Evolutionary conservation across 2,888 invertebrate genomes (phyloP), one percentile per base, ranked within the genome.

Genomic region (Listrodromus nycthemerus): DNA sequence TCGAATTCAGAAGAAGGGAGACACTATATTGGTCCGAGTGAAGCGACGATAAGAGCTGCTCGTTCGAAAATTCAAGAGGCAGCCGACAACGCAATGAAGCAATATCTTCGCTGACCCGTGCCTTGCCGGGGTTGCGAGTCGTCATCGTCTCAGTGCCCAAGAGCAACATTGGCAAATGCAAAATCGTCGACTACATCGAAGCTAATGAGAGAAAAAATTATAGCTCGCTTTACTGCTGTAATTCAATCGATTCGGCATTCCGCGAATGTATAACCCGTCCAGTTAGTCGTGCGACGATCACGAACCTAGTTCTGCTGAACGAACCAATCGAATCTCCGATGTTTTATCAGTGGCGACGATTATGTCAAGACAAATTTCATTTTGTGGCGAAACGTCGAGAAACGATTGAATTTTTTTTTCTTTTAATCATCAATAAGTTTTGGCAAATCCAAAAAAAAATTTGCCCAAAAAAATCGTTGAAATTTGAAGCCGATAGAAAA

Each of bases 31-130:
- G 55, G 70, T 27, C 24, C 27, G 45, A 73, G 30, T 24, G 73
- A 74, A 55, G 10, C 21, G 55, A 66, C 24, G 83, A 84, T 81
- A 85, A 75, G 67, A 83, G 58, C 63, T 67, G 58, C 65, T 84
- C 81, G 69, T 84, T 85, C 73, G 66, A 85, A 84, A 85, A 83
- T 85, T 81, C 48, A 75, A 78, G 80, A 85, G 76, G 50, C 69
- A 45, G n/a, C 66, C 58, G 37, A 74, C 61, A 33, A 52, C 48
- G 81, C 37, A 71, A 81, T 80, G 80, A 82, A 80, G 84, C 77
- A 84, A 85, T 84, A 84, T 85, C 84, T 77, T 81, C 74, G 71
- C 73, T 85, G 86, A 86, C 86, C 86, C 84, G 70, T 76, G 81
- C 21, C 37, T 52, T 10, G 65, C 48, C 52, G 82, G 63, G 83